These are phyloP conservation scores for Neofelis nebulosa DNA, from an alignment of 2,113 vertebrate genomes.

Conservation along the genomic window DNA sequence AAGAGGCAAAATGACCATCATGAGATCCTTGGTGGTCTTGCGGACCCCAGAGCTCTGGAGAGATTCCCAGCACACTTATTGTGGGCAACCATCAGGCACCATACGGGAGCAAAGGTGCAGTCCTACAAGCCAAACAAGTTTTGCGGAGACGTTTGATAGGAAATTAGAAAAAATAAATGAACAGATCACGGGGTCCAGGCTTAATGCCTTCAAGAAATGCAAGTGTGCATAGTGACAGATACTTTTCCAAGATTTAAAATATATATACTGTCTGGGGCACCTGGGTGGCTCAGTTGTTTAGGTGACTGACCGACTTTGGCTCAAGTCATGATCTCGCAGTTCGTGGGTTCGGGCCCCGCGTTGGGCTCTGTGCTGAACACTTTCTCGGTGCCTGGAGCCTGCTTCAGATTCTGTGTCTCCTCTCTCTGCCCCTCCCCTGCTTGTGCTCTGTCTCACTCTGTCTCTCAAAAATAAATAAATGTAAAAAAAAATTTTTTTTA, in stretches of 20 bases:
- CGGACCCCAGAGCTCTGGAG: conserved; percentile 46
- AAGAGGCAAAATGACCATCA: neutral
- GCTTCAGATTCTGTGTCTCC: too few species aligned
- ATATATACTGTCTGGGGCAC: conserved; percentile 21
- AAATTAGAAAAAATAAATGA: conserved; percentile 77
- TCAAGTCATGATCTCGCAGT: too few species aligned
- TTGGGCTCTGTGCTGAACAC: too few species aligned
- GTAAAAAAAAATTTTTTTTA: neutral
- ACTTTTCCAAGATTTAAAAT: conserved; percentile 60
- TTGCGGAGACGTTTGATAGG: conserved; percentile 73
- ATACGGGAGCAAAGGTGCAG: conserved; percentile 67
- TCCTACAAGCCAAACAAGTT: conserved; percentile 71
- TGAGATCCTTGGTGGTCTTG: conserved; percentile 5
- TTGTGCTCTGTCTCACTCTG: too few species aligned
- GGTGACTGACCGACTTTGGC: too few species aligned
- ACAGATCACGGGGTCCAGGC: conserved; percentile 71
- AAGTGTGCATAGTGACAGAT: conserved; percentile 64
- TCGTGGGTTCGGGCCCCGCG: too few species aligned
- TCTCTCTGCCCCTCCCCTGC: too few species aligned
- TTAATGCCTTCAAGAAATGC: conserved; percentile 75
- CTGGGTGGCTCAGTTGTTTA: too few species aligned
- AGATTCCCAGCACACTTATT: conserved; percentile 43
- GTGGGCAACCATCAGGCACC: conserved; percentile 48
- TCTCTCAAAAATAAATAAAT: too few species aligned
- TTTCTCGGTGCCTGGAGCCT: too few species aligned